Evolutionary conservation across 2,888 invertebrate species (phyloP).

Genomic region (Tachystola acroxantha): DNA sequence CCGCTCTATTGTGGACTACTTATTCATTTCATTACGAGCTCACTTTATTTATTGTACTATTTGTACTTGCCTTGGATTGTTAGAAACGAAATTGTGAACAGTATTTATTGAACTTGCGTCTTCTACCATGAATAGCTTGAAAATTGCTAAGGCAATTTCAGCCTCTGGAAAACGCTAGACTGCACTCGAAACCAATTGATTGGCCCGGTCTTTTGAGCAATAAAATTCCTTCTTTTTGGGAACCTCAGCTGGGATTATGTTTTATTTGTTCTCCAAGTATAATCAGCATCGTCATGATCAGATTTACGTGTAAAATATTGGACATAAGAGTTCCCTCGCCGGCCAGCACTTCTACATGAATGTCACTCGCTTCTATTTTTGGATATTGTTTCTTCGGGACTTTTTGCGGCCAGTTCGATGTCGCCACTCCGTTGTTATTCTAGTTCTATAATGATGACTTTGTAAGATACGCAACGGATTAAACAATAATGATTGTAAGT

Average conservation of each 20-base stretch:
- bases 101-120: neutral
- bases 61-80: neutral
- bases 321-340: too few relatives aligned
- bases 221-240: neutral
- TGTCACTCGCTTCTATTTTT: too few relatives aligned
- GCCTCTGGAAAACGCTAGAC: neutral
- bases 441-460: too few relatives aligned
- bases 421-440: too few relatives aligned
- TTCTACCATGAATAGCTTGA: neutral
- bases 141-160: neutral
- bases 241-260: too few relatives aligned
- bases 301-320: too few relatives aligned
- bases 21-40: constrained; percentile 13
- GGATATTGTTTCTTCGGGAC: too few relatives aligned
- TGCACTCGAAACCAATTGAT: neutral
- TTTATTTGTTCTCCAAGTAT: neutral
- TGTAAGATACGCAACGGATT: too few relatives aligned
- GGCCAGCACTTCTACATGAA: too few relatives aligned
- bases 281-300: too few relatives aligned
- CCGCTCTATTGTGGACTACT: neutral
- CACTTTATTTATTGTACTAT: neutral
- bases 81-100: neutral
- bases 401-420: too few relatives aligned
- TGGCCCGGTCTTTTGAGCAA: neutral
- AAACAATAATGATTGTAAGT: too few relatives aligned